phyloP scores from a whole-genome alignment of 2,888 invertebrate species.

The Ophonus ardosiacus region DNA sequence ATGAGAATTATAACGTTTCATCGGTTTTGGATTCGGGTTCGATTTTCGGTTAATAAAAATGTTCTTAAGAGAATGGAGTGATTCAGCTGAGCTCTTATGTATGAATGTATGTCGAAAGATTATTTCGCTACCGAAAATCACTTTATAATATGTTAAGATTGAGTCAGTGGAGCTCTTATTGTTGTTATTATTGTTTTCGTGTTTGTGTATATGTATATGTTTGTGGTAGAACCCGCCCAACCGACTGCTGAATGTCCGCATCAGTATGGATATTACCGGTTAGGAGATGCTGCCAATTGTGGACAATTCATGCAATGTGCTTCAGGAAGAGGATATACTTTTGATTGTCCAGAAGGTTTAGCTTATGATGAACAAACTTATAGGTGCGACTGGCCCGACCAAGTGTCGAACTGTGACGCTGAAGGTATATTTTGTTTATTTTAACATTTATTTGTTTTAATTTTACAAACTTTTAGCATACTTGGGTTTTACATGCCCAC shows the following conservation, averaged over 20 bases:
- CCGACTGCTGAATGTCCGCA: slow-evolving; percentile 89
- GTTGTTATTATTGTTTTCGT: no score
- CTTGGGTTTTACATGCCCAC: slow-evolving; percentile 89
- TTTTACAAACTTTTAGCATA: slow-evolving; percentile 77
- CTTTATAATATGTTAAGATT: no score
- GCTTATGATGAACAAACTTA: slow-evolving; percentile 86
- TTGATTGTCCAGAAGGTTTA: slow-evolving; percentile 90
- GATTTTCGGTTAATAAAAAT: no score
- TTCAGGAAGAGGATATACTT: slow-evolving; percentile 83
- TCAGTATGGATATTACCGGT: slow-evolving; percentile 88
- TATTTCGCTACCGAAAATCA: no score
- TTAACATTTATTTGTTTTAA: not conserved
- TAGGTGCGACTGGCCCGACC: slow-evolving; percentile 93
- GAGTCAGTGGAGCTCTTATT: no score
- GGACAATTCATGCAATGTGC: slow-evolving; percentile 90
- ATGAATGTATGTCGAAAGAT: no score
- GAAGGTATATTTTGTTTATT: slow-evolving; percentile 79
- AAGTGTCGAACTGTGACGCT: slow-evolving; percentile 87
- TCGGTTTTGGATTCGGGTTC: no score
- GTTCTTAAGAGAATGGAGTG: no score
- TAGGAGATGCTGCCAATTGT: slow-evolving; percentile 83
- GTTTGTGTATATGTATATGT: no score
- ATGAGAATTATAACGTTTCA: no score
- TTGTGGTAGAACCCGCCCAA: slow-evolving; percentile 80
- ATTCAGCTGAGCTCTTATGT: no score